Evolutionary conservation across 2,113 vertebrate species (phyloP).

Genomic region (Glareola pratincola): DNA sequence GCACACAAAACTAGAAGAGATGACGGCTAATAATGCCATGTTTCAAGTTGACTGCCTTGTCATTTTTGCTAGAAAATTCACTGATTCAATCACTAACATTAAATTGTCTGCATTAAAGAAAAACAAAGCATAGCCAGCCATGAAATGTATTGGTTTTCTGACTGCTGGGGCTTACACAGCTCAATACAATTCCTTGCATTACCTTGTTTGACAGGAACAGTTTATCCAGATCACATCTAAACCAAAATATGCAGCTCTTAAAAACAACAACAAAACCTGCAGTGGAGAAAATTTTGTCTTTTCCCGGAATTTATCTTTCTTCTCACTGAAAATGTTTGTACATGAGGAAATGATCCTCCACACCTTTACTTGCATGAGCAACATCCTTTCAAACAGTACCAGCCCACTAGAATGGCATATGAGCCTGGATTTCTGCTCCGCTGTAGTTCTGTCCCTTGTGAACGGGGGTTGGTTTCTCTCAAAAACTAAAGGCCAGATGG

Average conservation of each 20-base stretch:
- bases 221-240: neutral
- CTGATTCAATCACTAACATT: neutral
- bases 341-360: neutral
- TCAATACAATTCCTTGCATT: neutral
- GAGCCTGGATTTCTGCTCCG: neutral
- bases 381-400: neutral
- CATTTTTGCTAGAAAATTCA: constrained; percentile 30
- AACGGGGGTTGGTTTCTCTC: neutral
- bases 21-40: constrained; percentile 41
- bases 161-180: neutral
- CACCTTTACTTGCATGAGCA: neutral
- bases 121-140: neutral
- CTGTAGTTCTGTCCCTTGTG: neutral
- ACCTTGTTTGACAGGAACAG: neutral
- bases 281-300: neutral
- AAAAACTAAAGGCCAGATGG: neutral
- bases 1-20: constrained; percentile 67
- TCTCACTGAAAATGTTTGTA: neutral
- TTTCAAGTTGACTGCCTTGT: constrained; percentile 33
- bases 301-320: neutral
- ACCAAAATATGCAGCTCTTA: neutral
- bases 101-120: constrained; percentile 59
- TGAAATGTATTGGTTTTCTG: neutral
- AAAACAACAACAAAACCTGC: neutral
- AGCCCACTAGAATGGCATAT: neutral